Evolutionary conservation across 2,113 vertebrate genomes (phyloP), one percentile per base, ranked within the genome.

Genomic region (Tachysurus vachellii): DNA sequence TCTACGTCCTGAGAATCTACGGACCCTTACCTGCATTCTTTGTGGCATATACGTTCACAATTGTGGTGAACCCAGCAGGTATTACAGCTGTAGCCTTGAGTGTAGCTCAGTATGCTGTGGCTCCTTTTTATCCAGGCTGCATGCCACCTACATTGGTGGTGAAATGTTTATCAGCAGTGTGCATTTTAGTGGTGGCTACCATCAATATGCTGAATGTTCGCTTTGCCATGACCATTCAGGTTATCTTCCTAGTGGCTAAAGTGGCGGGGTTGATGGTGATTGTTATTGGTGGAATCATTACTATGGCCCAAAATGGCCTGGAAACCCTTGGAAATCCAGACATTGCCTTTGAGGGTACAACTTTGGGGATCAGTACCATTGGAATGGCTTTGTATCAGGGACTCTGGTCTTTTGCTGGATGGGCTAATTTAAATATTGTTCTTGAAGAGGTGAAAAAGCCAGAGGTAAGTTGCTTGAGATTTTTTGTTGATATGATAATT

Each of bases 321-420:
- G 88, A 92, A 42, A 91, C 92, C 80, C 93, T 95, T 19, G 93
- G 93, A 50, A 94, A 94, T 1, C 62, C 96, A n/a, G 93, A 95
- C 64, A 94, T 92, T 2, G 68, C 94, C 14, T 97, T 98, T 92
- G 91, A 93, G 86, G 95, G 94, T 28, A 96, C 94, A 0, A 93
- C 79, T 0, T 59, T 80, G 21, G 91, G 94, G 61, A 23, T 94
- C 0, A 91, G 93, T 68, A 9, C 91, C 2, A 73, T 97, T 13
- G 94, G 94, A 86, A 93, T 96, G 92, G 95, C 96, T 0, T 95
- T 97, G 91, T 96, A 95, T 92, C 96, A 97, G 91, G 95, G 95
- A 0, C 93, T 97, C 9, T 97, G 96, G 96, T 96, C 96, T 75
- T 97, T 93, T 0, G 88, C 93, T 59, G 96, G 97, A 47, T 97